Conservation (phyloP, 2,888 invertebrate species). For the Halocaridina rubra region DNA sequence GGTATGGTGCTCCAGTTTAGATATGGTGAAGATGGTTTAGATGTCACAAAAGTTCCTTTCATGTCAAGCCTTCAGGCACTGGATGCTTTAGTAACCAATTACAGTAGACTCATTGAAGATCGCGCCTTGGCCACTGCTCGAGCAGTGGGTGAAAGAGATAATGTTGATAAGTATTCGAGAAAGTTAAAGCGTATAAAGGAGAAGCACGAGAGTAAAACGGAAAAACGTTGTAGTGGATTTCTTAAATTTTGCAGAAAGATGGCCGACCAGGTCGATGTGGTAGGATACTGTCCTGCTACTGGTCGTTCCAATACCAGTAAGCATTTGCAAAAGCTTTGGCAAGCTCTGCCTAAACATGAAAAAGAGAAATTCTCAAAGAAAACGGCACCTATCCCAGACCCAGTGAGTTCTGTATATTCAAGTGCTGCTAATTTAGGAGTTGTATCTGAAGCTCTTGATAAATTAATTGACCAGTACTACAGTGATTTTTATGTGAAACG, state of each 20-base stretch:
- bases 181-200: slow-evolving; percentile 68
- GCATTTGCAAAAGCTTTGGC: slow-evolving; percentile 46
- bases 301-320: slow-evolving; percentile 35
- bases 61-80: slow-evolving; percentile 79
- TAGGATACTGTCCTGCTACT: background rate
- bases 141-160: slow-evolving; percentile 52
- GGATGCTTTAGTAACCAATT: slow-evolving; percentile 85
- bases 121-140: slow-evolving; percentile 73
- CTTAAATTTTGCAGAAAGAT: slow-evolving; percentile 57
- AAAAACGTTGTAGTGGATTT: slow-evolving; percentile 58
- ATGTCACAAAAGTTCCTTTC: slow-evolving; percentile 88
- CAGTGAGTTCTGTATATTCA: slow-evolving; percentile 77
- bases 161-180: slow-evolving; percentile 74
- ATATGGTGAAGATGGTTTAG: slow-evolving; percentile 94
- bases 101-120: slow-evolving; percentile 75
- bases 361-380: slow-evolving; percentile 45
- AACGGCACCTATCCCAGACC: slow-evolving; percentile 77
- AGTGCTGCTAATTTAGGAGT: slow-evolving; percentile 85
- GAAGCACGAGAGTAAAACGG: slow-evolving; percentile 23
- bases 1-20: slow-evolving; percentile 87
- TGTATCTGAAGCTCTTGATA: slow-evolving; percentile 83
- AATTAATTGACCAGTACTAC: slow-evolving; percentile 75
- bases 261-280: background rate
- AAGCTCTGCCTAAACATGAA: slow-evolving; percentile 7
- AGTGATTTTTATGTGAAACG: slow-evolving; percentile 65